Evolutionary conservation across 2,888 invertebrate species (phyloP).

Genomic region (Rotaria sp.): DNA sequence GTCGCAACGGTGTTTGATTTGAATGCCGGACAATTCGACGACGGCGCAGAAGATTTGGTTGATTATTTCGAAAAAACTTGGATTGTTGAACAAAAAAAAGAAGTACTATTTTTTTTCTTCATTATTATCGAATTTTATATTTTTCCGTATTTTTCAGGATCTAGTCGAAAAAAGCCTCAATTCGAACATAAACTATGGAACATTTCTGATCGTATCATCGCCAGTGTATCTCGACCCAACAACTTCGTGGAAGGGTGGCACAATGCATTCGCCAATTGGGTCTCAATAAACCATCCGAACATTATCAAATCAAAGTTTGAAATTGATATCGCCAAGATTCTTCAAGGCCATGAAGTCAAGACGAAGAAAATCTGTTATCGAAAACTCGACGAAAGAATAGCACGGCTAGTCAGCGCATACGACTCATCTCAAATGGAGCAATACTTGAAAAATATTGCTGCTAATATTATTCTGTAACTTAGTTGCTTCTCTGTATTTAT

Average conservation of each 20-base stretch:
- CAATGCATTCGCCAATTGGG: background rate
- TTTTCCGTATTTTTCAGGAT: background rate
- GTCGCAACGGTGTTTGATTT: background rate
- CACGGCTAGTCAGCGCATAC: background rate
- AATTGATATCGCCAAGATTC: background rate
- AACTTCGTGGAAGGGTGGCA: background rate
- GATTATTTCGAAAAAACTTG: too few species aligned
- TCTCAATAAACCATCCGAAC: background rate
- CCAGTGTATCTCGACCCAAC: background rate
- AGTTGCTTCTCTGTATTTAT: too few species aligned
- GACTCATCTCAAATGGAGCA: background rate
- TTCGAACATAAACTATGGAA: background rate
- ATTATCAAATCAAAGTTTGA: background rate
- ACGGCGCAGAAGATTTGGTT: background rate
- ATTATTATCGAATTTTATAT: too few species aligned
- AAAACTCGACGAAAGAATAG: background rate
- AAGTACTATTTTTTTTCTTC: background rate
- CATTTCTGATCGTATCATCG: background rate
- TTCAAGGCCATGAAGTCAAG: background rate
- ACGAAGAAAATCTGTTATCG: background rate
- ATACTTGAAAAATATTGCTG: background rate
- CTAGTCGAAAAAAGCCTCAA: background rate
- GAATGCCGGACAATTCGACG: background rate
- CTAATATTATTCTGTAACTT: background rate
- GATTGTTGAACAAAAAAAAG: background rate